Evolutionary conservation across 1,140 invertebrate genomes (phyloP), one percentile per base, ranked within the genome.

Genomic region (Diuraphis noxia): DNA sequence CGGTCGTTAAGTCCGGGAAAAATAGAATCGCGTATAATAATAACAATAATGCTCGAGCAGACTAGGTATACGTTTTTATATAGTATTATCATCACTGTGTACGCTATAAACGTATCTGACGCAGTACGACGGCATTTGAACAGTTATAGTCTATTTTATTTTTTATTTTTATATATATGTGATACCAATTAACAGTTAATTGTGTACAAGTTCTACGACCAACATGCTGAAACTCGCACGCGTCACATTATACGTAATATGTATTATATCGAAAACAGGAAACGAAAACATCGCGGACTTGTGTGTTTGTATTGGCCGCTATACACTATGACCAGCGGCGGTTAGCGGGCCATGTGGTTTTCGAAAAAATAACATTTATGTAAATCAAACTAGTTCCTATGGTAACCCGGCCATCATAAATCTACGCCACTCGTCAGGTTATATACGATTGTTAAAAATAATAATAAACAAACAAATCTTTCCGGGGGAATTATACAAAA

Each of bases 291-390:
- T 19, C 36, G 52, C 86, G 36, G 17, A 88, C 49, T 56, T 40
- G 86, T 30, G 86, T 63, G 36, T 63, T 88, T 63, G 86, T 88
- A 43, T 88, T 56, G 86, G 49, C 36, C 36, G 25, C 13, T 30
- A 49, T 21, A 10, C 43, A 23, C 56, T 72, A 72, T 72, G 56
- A n/a, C n/a, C 56, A 72, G 56, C 56, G n/a, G 56, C n/a, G 49
- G 38, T 49, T 21, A 49, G 86, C 49, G 5, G 86, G 86, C 86
- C 86, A 88, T 88, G 86, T 88, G 86, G 86, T 88, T 41, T 63
- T 40, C 34, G 38, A 40, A 88, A 88, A 88, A 88, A 88, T 88
- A 56, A 88, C 86, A 88, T 88, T 88, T 88, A 88, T 88, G 49
- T 88, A 88, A 88, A 88, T 88, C 49, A 63, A n/a, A 88, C 86